A percentile compares a stretch with the other conserved stretches of the same genome.
Evolutionary conservation across 2,113 vertebrate species (phyloP).

Genomic region (Numida meleagris): DNA sequence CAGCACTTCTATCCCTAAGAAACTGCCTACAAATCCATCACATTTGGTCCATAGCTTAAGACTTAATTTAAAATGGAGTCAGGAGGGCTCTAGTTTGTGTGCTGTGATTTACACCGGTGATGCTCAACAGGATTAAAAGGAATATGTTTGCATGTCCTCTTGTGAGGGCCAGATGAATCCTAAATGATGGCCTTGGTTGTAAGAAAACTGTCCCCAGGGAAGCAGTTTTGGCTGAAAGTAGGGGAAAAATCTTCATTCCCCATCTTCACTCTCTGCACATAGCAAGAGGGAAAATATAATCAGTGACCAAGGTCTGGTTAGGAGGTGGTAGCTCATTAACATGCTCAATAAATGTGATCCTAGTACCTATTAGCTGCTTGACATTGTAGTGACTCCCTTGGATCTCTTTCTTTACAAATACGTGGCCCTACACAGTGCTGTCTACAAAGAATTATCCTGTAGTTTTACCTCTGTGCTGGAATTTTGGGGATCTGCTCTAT

Average conservation of each 20-base stretch:
- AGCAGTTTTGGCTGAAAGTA: neutral
- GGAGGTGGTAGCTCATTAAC: neutral
- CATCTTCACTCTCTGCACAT: neutral
- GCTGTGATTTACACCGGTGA: neutral
- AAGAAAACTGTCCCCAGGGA: neutral
- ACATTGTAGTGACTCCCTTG: neutral
- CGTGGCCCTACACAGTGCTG: fast-evolving
- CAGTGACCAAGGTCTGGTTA: neutral
- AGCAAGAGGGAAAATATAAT: neutral
- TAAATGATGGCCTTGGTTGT: neutral
- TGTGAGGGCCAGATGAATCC: neutral
- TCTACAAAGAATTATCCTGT: neutral
- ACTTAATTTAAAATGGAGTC: conserved; percentile 21
- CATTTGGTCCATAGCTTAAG: conserved; percentile 16
- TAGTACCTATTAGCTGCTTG: neutral
- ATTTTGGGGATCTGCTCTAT: neutral
- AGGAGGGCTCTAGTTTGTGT: neutral
- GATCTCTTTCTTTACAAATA: neutral
- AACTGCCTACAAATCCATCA: conserved; percentile 14
- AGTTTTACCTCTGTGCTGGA: neutral
- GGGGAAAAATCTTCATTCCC: neutral
- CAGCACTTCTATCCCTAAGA: neutral
- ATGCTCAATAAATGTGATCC: neutral
- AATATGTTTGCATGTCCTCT: neutral
- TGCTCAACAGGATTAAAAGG: neutral